phyloP scores from a whole-genome alignment of 2,113 vertebrate genomes.

The Phrynosoma blainvillii region DNA sequence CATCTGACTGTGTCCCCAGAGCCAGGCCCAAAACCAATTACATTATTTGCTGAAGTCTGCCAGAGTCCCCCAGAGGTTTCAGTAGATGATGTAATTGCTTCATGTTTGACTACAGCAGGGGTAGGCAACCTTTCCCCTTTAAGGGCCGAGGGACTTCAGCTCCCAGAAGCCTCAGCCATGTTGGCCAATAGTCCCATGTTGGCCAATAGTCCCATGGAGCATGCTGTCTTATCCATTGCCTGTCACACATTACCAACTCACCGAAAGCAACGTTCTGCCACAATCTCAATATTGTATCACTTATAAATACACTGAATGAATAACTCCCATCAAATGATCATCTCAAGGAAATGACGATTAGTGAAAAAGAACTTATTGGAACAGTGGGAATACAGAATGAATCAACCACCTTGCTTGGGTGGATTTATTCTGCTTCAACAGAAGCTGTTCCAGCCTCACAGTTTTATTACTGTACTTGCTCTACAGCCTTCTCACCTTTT shows the following conservation, averaged over 20 bases:
- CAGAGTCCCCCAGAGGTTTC: too few species aligned
- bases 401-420: slow-evolving; percentile 35
- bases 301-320: not conserved
- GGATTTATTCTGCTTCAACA: slow-evolving; percentile 33
- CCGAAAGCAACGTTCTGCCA: not conserved
- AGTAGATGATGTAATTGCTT: too few species aligned
- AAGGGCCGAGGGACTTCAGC: too few species aligned
- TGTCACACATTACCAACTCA: too few species aligned
- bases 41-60: too few species aligned
- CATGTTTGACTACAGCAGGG: too few species aligned
- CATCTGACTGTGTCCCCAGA: too few species aligned
- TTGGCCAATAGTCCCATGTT: too few species aligned
- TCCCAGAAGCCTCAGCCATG: too few species aligned
- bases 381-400: slow-evolving; percentile 38
- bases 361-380: not conserved
- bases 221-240: not conserved
- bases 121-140: too few species aligned
- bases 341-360: slow-evolving; percentile 30
- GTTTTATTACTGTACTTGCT: slow-evolving; percentile 51
- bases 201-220: too few species aligned
- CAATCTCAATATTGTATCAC: not conserved
- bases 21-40: too few species aligned
- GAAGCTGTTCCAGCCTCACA: not conserved
- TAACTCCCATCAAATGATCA: slow-evolving; percentile 10
- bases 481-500: slow-evolving; percentile 35